These are phyloP conservation scores for Amphiura filiformis DNA, from an alignment of 35 echinoderm and acorn worm species.

Conservation along the genomic window DNA sequence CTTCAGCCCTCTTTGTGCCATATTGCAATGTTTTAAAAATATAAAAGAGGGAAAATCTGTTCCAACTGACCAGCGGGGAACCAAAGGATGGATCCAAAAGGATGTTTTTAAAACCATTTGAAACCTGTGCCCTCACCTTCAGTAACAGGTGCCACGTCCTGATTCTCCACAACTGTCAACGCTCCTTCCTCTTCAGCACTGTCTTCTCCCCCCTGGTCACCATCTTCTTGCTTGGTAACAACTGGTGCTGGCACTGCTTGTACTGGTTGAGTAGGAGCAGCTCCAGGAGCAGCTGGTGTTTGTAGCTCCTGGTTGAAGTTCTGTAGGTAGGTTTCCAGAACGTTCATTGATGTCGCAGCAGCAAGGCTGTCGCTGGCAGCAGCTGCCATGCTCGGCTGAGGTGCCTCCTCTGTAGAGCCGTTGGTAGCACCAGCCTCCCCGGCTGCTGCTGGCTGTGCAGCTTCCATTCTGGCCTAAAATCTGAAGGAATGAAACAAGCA, in stretches of 20 bases:
- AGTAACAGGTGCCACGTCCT: slow-evolving; percentile 1
- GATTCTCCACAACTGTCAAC: slow-evolving; percentile 21
- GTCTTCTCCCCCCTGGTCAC: background rate
- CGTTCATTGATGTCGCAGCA: slow-evolving; percentile 82
- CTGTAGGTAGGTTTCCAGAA: slow-evolving; percentile 89
- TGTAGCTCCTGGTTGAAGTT: slow-evolving; percentile 94
- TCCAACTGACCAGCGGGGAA: too few species aligned
- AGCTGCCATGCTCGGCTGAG: slow-evolving; percentile 3
- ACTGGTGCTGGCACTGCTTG: background rate
- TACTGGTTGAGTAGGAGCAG: slow-evolving; percentile 12
- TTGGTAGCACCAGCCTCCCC: background rate
- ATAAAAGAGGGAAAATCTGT: too few species aligned
- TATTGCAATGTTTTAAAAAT: too few species aligned
- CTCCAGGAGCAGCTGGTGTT: slow-evolving; percentile 23
- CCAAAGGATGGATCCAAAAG: too few species aligned
- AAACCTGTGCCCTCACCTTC: too few species aligned
- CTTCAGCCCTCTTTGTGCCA: too few species aligned
- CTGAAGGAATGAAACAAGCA: background rate
- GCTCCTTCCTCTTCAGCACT: slow-evolving; percentile 14
- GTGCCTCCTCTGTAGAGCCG: background rate
- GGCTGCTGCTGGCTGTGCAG: background rate
- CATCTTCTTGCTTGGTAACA: slow-evolving; percentile 20
- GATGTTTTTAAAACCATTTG: too few species aligned
- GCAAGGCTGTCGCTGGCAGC: slow-evolving; percentile 31
- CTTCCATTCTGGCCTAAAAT: background rate